Evolutionary conservation across 2,888 invertebrate species (phyloP).

Genomic region (Pandemis corylana): DNA sequence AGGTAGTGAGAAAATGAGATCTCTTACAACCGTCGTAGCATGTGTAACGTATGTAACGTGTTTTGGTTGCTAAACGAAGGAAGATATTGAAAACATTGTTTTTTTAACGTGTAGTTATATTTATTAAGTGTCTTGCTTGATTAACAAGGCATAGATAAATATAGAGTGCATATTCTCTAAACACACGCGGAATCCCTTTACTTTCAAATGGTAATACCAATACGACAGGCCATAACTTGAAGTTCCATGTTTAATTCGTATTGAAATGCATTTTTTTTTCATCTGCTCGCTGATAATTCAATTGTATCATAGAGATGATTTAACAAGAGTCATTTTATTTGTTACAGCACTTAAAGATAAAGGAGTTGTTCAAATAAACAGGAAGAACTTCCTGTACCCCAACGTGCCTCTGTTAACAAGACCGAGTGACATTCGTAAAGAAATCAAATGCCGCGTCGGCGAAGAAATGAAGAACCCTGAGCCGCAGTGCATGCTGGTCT

Average conservation of each 20-base stretch:
- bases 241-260: too few species aligned
- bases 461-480: conserved; percentile 63
- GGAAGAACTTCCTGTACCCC: conserved; percentile 85
- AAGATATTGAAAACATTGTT: too few species aligned
- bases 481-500: conserved; percentile 83
- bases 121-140: too few species aligned
- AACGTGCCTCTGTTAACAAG: conserved; percentile 84
- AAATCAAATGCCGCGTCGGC: conserved; percentile 70
- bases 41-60: neutral
- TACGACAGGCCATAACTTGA: too few species aligned
- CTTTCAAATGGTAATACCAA: too few species aligned
- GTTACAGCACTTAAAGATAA: conserved; percentile 64
- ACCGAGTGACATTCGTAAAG: conserved; percentile 68
- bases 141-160: too few species aligned
- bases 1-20: neutral
- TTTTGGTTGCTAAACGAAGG: neutral
- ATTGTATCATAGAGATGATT: neutral
- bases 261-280: too few species aligned
- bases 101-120: too few species aligned
- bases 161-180: too few species aligned
- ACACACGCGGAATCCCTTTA: too few species aligned
- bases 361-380: conserved; percentile 84
- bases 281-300: neutral
- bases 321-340: conserved; percentile 1
- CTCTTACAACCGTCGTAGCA: neutral